Evolutionary conservation across 1,140 invertebrate genomes (phyloP), one percentile per base, ranked within the genome.

Genomic region (Bacillus rossius): DNA sequence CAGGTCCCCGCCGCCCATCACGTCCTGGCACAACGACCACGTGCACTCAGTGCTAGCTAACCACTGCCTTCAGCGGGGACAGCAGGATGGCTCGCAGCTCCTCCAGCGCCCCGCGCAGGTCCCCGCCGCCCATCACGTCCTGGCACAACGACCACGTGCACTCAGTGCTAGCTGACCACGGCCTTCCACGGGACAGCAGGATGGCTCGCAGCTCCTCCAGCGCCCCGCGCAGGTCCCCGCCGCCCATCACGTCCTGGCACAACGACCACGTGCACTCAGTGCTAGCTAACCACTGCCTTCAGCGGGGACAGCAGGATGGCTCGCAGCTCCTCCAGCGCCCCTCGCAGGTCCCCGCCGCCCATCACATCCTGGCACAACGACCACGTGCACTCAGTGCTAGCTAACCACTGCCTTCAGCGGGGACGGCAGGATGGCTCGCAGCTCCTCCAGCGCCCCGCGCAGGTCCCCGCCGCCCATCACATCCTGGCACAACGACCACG

Each of bases 351-450:
- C 16, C 79, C 77, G 19, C 86, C 82, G 49, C 72, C 69, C 60
- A 76, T 66, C 23, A 80, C 72, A 57, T 78, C 75, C 77, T 79
- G 63, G 3, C 63, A 62, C 29, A 34, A 4, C 29, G 10, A 34
- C 29, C 29, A 34, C 29, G 10, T 10, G 29, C 29, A 34, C n/a
- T n/a, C n/a, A n/a, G n/a, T n/a, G n/a, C n/a, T n/a, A n/a, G n/a
- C n/a, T n/a, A n/a, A n/a, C n/a, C n/a, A n/a, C n/a, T n/a, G 61
- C 48, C 67, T 84, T 85, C 49, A 90, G 71, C 1, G 87, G 87
- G 16, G 84, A 86, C 38, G 79, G 74, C 47, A 88, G 66, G 57
- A 85, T 73, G 14, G 71, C 69, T 64, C 83, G 84, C 8, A 85
- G 69, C 67, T 84, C 82, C 49, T 81, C 79, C 42, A 88, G 71